Conservation (phyloP, 2,888 invertebrate genomes). For the Branchipolynoe longqiensis region DNA sequence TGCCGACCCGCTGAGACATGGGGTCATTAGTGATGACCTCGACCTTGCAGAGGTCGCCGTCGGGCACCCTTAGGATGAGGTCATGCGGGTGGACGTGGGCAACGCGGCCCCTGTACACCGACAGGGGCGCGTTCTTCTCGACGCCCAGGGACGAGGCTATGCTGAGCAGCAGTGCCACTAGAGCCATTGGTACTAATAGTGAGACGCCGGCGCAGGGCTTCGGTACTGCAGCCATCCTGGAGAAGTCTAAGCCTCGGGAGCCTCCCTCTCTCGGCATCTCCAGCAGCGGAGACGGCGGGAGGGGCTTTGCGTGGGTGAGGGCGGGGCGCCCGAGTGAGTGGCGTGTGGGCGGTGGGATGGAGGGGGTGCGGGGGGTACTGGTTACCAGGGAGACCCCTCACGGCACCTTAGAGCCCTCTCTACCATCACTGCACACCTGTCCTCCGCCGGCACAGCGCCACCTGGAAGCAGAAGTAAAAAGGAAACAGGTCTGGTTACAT, state of each 20-base stretch:
- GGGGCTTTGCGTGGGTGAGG: too few species aligned
- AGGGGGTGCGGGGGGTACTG: too few species aligned
- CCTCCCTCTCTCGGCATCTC: too few species aligned
- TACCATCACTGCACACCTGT: not conserved
- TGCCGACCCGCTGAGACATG: slow-evolving; percentile 79
- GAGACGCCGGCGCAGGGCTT: not conserved
- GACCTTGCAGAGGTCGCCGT: slow-evolving; percentile 76
- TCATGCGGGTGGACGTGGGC: slow-evolving; percentile 75
- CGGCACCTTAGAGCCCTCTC: not conserved
- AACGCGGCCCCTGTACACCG: slow-evolving; percentile 76
- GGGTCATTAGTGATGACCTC: slow-evolving; percentile 80
- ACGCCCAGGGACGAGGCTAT: slow-evolving; percentile 32
- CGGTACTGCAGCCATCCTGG: slow-evolving; percentile 23
- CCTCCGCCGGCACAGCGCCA: too few species aligned
- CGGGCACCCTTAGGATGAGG: slow-evolving; percentile 70
- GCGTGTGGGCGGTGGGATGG: not conserved
- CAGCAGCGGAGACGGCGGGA: too few species aligned
- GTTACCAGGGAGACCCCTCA: too few species aligned
- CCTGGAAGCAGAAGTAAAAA: too few species aligned
- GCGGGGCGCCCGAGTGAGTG: not conserved
- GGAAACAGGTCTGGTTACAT: too few species aligned
- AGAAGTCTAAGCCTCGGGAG: not conserved
- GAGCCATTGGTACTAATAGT: slow-evolving; percentile 43
- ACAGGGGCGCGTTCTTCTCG: slow-evolving; percentile 63
- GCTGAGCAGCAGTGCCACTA: slow-evolving; percentile 45